Conservation (phyloP, 2,888 invertebrate species). For the Xestoiulus laeticollis region DNA sequence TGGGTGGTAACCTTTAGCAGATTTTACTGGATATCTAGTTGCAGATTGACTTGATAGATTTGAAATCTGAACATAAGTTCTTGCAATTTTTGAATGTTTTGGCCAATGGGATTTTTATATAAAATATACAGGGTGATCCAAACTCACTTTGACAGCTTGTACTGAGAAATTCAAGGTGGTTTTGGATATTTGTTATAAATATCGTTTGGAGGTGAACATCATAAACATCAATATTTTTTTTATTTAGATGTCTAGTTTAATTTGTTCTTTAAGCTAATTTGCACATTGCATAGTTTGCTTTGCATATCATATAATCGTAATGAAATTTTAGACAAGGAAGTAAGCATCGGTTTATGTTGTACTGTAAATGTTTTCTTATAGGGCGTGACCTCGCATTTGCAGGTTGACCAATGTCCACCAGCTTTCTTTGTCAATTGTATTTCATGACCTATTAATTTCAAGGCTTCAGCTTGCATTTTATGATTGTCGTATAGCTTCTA, state of each 20-base stretch:
- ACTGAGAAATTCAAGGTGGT: no score
- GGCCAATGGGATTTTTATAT: no score
- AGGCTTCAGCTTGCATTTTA: neutral
- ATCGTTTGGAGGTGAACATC: neutral
- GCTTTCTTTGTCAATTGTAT: neutral
- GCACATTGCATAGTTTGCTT: neutral
- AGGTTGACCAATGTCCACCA: neutral
- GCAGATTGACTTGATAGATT: no score
- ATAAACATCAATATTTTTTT: neutral
- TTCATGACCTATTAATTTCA: neutral
- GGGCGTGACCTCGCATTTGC: neutral
- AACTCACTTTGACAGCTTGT: no score
- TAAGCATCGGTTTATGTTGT: neutral
- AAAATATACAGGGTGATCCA: no score
- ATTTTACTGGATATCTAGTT: no score
- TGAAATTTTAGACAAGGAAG: neutral
- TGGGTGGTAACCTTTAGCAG: no score
- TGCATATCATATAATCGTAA: neutral
- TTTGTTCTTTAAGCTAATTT: neutral
- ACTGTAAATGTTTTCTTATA: neutral
- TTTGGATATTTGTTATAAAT: no score
- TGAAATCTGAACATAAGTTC: no score
- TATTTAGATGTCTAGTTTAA: neutral
- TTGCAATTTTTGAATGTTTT: no score
- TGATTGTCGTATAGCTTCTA: neutral